A percentile compares a stretch with the other conserved stretches of the same genome.
Conservation (phyloP, 2,113 vertebrate genomes). For the Strix uralensis region DNA sequence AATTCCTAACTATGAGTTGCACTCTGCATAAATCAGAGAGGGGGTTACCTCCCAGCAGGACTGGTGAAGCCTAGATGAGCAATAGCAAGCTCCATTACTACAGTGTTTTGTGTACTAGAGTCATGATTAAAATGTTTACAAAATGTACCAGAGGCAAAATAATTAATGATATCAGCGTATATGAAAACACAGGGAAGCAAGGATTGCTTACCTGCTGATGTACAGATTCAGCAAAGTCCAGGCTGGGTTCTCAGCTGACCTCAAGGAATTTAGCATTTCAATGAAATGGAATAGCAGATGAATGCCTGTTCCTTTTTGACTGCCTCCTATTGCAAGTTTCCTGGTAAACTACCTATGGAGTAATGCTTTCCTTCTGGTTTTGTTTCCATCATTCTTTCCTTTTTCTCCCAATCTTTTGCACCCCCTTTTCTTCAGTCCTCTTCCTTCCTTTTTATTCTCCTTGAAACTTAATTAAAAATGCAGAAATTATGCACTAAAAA, state of each 20-base stretch:
- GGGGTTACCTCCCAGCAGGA: background rate
- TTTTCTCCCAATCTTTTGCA: background rate
- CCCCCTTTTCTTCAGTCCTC: background rate
- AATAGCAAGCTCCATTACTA: background rate
- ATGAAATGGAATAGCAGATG: background rate
- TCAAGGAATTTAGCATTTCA: background rate
- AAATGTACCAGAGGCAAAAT: background rate
- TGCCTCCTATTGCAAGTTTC: background rate
- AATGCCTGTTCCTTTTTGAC: background rate
- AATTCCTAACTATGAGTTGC: background rate
- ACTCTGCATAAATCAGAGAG: background rate
- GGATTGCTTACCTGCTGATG: background rate
- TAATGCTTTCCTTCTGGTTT: background rate
- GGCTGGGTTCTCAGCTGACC: background rate
- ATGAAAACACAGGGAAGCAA: background rate
- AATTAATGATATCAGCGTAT: background rate
- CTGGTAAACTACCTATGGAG: background rate
- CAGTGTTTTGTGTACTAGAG: background rate
- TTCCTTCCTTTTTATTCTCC: background rate
- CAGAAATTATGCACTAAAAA: background rate
- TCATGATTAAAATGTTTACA: background rate
- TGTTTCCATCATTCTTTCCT: background rate
- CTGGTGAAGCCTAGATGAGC: background rate
- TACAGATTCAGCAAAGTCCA: background rate
- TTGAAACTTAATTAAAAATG: background rate